Conservation (phyloP, 2,888 invertebrate genomes). For the Abrostola triplasia region DNA sequence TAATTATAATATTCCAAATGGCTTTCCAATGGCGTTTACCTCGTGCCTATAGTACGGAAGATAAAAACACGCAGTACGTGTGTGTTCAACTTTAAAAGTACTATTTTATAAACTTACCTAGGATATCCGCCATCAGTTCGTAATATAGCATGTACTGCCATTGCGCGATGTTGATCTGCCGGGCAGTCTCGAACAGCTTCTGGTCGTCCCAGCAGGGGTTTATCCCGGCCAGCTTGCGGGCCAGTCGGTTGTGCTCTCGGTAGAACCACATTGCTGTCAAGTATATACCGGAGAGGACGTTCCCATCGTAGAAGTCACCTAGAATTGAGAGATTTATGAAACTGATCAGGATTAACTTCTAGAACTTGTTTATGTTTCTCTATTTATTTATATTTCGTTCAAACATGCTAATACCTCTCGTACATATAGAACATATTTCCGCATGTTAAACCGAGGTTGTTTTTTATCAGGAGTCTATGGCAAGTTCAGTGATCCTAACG, state of each 20-base stretch:
- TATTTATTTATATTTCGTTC: no score
- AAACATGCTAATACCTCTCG: no score
- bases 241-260: constrained; percentile 94
- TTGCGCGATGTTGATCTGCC: constrained; percentile 92
- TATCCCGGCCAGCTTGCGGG: constrained; percentile 90
- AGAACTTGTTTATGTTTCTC: no score
- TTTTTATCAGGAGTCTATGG: background rate
- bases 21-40: no score
- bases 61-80: no score
- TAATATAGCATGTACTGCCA: constrained; percentile 94
- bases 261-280: constrained; percentile 60
- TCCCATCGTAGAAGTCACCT: constrained; percentile 53
- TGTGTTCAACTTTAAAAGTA: background rate
- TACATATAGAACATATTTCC: no score
- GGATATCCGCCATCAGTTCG: constrained; percentile 92
- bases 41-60: no score
- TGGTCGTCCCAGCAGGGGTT: constrained; percentile 96
- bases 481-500: background rate
- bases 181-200: constrained; percentile 88
- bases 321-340: background rate
- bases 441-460: no score
- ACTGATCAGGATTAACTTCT: no score
- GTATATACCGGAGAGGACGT: constrained; percentile 56
- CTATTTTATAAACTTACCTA: constrained; percentile 87
- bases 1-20: no score